These are phyloP conservation scores for Acridotheres tristis DNA, from an alignment of 2,797 vertebrate species.

Conservation along the genomic window DNA sequence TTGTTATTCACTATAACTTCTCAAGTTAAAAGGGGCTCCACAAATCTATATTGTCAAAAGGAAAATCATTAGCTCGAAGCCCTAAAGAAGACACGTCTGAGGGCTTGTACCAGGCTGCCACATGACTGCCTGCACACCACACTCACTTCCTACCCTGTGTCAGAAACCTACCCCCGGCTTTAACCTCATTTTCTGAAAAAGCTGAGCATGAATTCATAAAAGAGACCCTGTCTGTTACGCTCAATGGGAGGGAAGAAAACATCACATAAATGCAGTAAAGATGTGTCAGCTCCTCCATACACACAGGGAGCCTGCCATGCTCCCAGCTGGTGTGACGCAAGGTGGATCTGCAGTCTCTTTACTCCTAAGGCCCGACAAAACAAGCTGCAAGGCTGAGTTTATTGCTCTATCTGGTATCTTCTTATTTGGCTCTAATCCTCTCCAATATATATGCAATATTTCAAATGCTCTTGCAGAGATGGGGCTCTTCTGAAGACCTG, in stretches of 20 bases:
- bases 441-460: slow-evolving; percentile 49
- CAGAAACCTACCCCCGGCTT: neutral
- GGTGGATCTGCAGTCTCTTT: neutral
- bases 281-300: neutral
- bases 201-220: neutral
- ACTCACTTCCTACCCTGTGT: neutral
- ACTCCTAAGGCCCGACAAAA: neutral
- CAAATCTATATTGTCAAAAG: neutral
- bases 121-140: neutral
- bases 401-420: slow-evolving; percentile 40
- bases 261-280: neutral
- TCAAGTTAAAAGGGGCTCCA: neutral
- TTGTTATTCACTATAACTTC: neutral
- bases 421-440: slow-evolving; percentile 54
- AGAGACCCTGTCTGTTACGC: neutral
- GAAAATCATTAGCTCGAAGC: neutral
- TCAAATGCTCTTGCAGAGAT: slow-evolving; percentile 48
- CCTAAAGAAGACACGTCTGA: neutral
- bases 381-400: slow-evolving; percentile 26
- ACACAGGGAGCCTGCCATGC: neutral
- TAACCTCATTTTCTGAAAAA: neutral
- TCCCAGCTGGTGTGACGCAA: neutral
- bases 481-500: slow-evolving; percentile 16
- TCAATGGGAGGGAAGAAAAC: neutral
- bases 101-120: neutral